Percentiles rank a stretch among this genome's conserved stretches.
Evolutionary conservation across 2,888 invertebrate species (phyloP).

Genomic region (Lydus trimaculatus): DNA sequence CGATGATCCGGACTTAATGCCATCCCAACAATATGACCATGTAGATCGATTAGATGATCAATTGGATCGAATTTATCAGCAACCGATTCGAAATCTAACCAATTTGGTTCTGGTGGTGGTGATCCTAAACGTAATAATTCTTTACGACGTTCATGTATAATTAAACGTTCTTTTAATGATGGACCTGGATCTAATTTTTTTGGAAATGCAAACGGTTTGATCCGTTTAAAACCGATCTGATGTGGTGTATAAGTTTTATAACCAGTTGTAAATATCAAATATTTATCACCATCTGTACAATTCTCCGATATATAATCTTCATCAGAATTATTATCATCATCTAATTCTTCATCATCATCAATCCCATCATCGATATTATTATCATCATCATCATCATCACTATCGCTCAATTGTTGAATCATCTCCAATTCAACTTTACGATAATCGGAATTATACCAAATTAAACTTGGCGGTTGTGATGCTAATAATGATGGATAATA

Average conservation of each 20-base stretch:
- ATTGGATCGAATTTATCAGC: conserved; percentile 75
- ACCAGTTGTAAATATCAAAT: conserved; percentile 84
- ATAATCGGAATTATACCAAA: conserved; percentile 71
- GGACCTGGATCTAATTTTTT: conserved; percentile 73
- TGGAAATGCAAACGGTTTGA: conserved; percentile 74
- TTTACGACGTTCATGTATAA: conserved; percentile 64
- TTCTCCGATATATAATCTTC: conserved; percentile 38
- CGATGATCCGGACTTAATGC: conserved; percentile 83
- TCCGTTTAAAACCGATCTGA: conserved; percentile 81
- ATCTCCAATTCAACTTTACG: conserved; percentile 63
- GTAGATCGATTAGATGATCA: conserved; percentile 82
- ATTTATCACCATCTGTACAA: conserved; percentile 62
- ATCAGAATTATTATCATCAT: conserved; percentile 37
- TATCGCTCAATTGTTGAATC: conserved; percentile 1
- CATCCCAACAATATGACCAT: conserved; percentile 89
- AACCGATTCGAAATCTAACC: conserved; percentile 73
- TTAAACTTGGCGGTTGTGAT: conserved; percentile 56
- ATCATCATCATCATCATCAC: conserved; percentile 44
- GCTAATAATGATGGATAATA: background rate
- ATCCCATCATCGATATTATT: conserved; percentile 48
- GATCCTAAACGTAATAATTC: conserved; percentile 60
- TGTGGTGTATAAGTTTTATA: conserved; percentile 85
- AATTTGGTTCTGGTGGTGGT: conserved; percentile 68
- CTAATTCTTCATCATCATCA: conserved; percentile 40
- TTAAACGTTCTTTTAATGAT: conserved; percentile 71